phyloP scores from a whole-genome alignment of 1,140 invertebrate genomes.

The Cotesia typhae region DNA sequence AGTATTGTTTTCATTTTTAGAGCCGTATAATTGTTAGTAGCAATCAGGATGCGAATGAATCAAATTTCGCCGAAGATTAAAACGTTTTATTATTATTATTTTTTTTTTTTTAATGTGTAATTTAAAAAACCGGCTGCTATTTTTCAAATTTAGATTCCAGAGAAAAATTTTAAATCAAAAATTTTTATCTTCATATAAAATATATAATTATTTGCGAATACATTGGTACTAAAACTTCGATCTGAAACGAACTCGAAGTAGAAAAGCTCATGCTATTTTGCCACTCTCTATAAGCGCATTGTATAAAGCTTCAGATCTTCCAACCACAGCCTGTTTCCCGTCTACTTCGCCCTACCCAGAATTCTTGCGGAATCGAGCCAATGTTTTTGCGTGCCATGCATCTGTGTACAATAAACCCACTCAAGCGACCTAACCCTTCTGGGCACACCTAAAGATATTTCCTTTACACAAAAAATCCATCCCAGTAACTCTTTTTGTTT shows the following conservation, averaged over 20 bases:
- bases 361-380: neutral
- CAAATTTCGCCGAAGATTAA: no score
- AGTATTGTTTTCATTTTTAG: no score
- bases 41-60: no score
- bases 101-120: no score
- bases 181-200: no score
- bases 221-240: neutral
- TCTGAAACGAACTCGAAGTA: neutral
- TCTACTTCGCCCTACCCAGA: neutral
- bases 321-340: neutral
- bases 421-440: neutral
- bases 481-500: neutral
- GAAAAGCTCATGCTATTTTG: conserved; percentile 6
- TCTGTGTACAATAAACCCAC: neutral
- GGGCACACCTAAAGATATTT: no score
- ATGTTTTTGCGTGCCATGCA: conserved; percentile 12
- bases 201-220: no score
- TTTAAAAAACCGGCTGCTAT: no score
- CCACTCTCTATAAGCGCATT: conserved; percentile 18
- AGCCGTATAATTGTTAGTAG: no score
- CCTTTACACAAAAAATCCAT: conserved; percentile 2
- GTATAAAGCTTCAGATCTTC: conserved; percentile 11
- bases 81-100: no score
- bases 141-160: no score
- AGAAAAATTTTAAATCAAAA: no score